phyloP scores from a whole-genome alignment of 2,113 vertebrate genomes.

The Plestiodon gilberti region DNA sequence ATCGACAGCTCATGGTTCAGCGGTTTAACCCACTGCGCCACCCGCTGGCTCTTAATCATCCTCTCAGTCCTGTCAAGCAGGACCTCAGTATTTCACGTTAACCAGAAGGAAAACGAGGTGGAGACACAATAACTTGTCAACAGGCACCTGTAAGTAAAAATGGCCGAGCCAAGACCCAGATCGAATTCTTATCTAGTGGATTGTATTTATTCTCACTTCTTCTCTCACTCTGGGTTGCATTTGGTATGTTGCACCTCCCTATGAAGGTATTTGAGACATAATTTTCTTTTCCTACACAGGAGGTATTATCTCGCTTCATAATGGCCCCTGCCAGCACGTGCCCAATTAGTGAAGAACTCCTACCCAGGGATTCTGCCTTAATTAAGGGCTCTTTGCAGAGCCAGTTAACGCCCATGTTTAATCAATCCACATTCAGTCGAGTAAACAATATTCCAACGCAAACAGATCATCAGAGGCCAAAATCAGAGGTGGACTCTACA shows the following conservation, averaged over 20 bases:
- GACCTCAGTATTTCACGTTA: background rate
- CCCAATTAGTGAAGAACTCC: background rate
- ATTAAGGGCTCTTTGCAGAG: background rate
- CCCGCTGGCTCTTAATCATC: background rate
- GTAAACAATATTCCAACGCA: constrained; percentile 26
- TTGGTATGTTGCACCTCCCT: background rate
- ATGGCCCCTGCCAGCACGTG: background rate
- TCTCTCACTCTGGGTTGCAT: background rate
- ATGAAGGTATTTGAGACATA: accelerated
- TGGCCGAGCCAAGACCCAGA: background rate
- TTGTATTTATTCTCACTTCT: background rate
- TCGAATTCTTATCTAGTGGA: background rate
- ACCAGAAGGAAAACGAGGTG: background rate
- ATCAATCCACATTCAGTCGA: constrained; percentile 19
- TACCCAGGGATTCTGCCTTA: background rate
- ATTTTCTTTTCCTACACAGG: constrained; percentile 2
- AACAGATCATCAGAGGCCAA: background rate
- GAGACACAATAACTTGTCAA: background rate
- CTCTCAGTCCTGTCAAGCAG: background rate
- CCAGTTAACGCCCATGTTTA: constrained; percentile 10
- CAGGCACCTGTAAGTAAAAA: background rate
- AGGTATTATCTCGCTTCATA: background rate
- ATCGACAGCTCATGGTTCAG: too few species aligned
- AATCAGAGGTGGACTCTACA: background rate
- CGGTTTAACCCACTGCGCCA: too few species aligned